Evolutionary conservation across 2,888 invertebrate species (phyloP), one percentile per base, ranked within the genome.

Genomic region (Drosophila robusta): DNA sequence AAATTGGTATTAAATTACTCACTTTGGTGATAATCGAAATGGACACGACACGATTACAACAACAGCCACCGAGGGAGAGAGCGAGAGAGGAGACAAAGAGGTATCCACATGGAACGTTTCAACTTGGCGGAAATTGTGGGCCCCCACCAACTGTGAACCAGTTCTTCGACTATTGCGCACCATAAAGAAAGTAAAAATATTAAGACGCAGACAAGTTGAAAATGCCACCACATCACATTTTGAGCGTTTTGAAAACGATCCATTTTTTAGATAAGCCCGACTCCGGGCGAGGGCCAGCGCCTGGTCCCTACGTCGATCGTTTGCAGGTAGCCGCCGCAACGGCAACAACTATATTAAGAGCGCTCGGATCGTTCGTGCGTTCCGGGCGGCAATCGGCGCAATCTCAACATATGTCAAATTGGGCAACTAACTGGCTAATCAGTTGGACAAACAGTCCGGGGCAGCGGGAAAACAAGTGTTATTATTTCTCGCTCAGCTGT

Each of bases 221-320:
- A 87, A 88, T 90, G 90, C 91, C 91, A 91, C 91, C 90, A 91
- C 90, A 90, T 88, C 88, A 90, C 84, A 85, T 89, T 86, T 80
- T 72, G 84, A 85, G 85, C 90, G 80, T 89, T 90, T 90, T 82
- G 79, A 89, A 90, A 91, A 91, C 90, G 91, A 91, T 90, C 90
- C 85, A 90, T 87, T 86, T 85, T 77, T 46, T 58, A 89, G 90
- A 90, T 90, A 90, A 90, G 88, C 61, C 52, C 1, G 18, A 18
- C 18, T 18, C 18, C 18, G 2, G 18, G 18, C 18, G 18, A 18
- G 18, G 18, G 18, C 18, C 18, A n/a, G n/a, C 18, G 18, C 18
- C 18, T 18, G 18, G 18, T 29, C n/a, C 54, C 49, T 67, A 45
- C 26, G 5, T 34, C 18, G 41, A 29, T 41, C 42, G 26, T 11